Evolutionary conservation across 2,797 vertebrate species (phyloP), one percentile per base, ranked within the genome.

Genomic region (Rhinophrynus dorsalis): DNA sequence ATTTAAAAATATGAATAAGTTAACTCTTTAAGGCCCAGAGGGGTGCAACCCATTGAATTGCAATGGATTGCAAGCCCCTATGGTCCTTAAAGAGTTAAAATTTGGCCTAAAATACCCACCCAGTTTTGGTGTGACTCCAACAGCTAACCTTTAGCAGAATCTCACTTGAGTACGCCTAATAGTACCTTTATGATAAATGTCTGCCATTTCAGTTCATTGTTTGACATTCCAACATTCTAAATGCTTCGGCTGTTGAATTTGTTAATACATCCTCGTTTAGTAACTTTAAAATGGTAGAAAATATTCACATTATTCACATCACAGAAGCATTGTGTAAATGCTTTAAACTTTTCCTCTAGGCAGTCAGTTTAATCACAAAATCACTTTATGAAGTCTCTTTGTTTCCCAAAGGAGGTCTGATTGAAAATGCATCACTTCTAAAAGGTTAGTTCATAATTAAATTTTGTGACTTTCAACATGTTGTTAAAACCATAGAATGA

Each of bases 401-500:
- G 17, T 2, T 44, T 57, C 50, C 59, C 50, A 20, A 37, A 38
- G 51, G 17, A 45, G 54, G 15, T 8, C 40, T 63, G 59, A 71
- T 71, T 63, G 68, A 63, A 71, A 56, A 62, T 27, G 21, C 50
- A 59, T 63, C 59, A 63, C 24, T 71, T 63, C 44, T 23, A 6
- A 63, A 57, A 71, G 68, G 50, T 63, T 63, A 57, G 40, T n/a
- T 26, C 50, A 48, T 63, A 71, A 71, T 71, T 71, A 56, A 3
- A 29, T 62, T 62, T 40, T 63, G 33, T 38, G 50, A 45, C 29
- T 71, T 56, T 57, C 50, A 63, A 27, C 21, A 17, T 71, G 50
- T 71, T 57, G 51, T 40, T 71, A 63, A 62, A 71, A 71, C n/a
- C 59, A 63, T 29, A 44, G 40, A 48, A 56, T 70, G 55, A 57